Evolutionary conservation across 1,140 invertebrate genomes (phyloP).

Genomic region (Drosophila funebris): DNA sequence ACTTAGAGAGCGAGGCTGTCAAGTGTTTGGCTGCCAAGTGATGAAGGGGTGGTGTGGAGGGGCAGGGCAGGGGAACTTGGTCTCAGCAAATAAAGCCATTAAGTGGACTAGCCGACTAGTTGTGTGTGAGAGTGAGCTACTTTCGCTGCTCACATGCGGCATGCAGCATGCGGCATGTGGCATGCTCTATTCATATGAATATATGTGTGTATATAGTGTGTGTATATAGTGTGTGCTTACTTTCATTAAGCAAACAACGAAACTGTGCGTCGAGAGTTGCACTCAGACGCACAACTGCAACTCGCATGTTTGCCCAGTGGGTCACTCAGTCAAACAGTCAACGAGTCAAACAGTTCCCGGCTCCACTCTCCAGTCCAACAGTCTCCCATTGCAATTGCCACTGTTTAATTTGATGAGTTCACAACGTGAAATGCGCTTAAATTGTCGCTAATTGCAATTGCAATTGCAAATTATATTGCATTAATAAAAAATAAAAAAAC

Average conservation of each 20-base stretch:
- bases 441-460: constrained; percentile 73
- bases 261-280: constrained; percentile 28
- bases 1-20: constrained; percentile 24
- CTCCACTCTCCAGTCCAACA: constrained; percentile 41
- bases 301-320: constrained; percentile 49
- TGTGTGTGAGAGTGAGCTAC: constrained; percentile 69
- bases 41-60: not conserved
- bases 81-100: constrained; percentile 69
- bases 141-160: constrained; percentile 67
- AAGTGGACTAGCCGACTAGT: constrained; percentile 42
- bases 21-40: constrained; percentile 41
- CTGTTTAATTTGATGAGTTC: constrained; percentile 35
- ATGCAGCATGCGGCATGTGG: constrained; percentile 19
- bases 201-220: too few relatives aligned
- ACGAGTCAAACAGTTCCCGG: constrained; percentile 15
- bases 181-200: not conserved
- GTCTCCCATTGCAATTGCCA: not conserved
- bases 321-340: constrained; percentile 59
- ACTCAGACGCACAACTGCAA: constrained; percentile 64
- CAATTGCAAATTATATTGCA: constrained; percentile 53
- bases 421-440: constrained; percentile 49
- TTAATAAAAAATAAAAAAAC: constrained; percentile 28
- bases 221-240: constrained; percentile 47
- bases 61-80: too few relatives aligned
- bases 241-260: constrained; percentile 70